phyloP scores from a whole-genome alignment of 2,888 invertebrate species.

The Diarsia mendica region DNA sequence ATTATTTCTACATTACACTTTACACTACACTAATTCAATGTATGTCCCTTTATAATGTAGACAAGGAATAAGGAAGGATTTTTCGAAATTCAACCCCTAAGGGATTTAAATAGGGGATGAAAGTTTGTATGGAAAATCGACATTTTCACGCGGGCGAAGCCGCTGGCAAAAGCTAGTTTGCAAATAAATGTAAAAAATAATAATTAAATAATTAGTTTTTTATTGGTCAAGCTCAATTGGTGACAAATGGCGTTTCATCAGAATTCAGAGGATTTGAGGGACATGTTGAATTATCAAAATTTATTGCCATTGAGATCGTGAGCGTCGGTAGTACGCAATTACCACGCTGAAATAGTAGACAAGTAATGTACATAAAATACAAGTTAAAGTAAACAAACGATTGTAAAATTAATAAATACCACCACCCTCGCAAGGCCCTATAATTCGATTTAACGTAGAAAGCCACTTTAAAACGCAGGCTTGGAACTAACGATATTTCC shows the following conservation, averaged over 20 bases:
- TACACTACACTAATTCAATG: no score
- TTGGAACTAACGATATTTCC: slow-evolving; percentile 31
- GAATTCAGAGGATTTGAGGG: background rate
- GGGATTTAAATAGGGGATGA: no score
- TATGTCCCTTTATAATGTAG: no score
- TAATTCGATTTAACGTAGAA: slow-evolving; percentile 30
- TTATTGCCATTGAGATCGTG: no score
- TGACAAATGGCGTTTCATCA: background rate
- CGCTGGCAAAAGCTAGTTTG: no score
- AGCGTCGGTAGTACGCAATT: background rate
- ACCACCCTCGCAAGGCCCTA: background rate
- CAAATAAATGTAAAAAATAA: no score
- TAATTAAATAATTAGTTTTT: no score
- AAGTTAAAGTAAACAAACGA: background rate
- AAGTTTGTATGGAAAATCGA: no score
- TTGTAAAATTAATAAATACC: background rate
- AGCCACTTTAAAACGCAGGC: slow-evolving; percentile 7
- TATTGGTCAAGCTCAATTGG: background rate
- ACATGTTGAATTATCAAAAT: background rate
- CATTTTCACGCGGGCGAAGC: no score
- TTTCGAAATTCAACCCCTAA: no score
- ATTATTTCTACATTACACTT: no score
- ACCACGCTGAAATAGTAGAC: background rate
- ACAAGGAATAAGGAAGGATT: no score
- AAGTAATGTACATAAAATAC: background rate